These are phyloP conservation scores for Andrena hattorfiana DNA, from an alignment of 2,888 invertebrate species.

Conservation along the genomic window DNA sequence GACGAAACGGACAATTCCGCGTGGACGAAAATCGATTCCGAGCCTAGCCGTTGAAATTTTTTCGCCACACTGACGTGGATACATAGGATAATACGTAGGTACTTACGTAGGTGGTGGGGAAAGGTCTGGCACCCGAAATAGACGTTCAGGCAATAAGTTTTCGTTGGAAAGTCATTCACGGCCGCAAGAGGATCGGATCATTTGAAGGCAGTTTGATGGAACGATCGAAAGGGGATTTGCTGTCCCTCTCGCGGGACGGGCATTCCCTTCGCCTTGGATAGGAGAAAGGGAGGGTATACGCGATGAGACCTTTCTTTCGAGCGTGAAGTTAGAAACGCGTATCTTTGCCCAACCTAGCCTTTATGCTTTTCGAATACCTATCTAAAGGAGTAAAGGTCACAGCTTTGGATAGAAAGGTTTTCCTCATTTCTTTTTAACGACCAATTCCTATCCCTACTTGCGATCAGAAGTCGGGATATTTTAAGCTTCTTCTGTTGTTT, in stretches of 20 bases:
- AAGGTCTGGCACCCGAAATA: neutral
- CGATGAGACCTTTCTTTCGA: neutral
- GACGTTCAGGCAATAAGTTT: conserved; percentile 30
- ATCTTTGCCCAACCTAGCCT: neutral
- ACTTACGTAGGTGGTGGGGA: neutral
- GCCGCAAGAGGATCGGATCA: neutral
- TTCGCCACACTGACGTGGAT: neutral
- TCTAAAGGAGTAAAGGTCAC: too few relatives aligned
- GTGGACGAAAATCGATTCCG: conserved; percentile 22
- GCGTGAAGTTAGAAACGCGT: neutral
- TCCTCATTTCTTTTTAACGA: too few relatives aligned
- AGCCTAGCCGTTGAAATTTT: conserved; percentile 4
- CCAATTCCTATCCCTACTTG: too few relatives aligned
- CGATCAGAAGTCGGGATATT: neutral
- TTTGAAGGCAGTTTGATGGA: conserved; percentile 20
- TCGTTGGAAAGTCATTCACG: conserved; percentile 20
- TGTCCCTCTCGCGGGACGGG: neutral
- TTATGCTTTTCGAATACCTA: too few relatives aligned
- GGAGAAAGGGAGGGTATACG: neutral
- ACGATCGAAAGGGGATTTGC: conserved; percentile 25
- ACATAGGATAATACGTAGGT: too few relatives aligned
- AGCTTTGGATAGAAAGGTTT: too few relatives aligned
- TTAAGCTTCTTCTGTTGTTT: neutral
- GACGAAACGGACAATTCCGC: conserved; percentile 2
- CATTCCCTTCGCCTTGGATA: conserved; percentile 6